Base-by-base conservation (phyloP, 1,140 invertebrate species). In the Planococcus citri region DNA sequence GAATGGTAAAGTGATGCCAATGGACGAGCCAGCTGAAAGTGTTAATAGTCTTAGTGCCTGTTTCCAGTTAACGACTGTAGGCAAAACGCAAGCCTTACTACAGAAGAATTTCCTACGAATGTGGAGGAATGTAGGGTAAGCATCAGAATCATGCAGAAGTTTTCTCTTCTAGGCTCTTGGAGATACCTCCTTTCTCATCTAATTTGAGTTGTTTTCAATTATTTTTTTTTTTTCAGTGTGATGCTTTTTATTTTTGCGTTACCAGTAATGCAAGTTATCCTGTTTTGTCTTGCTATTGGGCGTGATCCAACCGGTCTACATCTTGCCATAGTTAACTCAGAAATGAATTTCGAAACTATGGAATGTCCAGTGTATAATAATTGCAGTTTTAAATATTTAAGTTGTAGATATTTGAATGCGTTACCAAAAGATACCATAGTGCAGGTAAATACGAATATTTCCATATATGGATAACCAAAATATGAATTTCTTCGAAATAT, bases 241-340 rank as follows among this genome's bases (percentile, higher is more conserved):
- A 87, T 95, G 83, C 77, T 90, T 27, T 97, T 97, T 78, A 91
- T 97, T 74, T 89, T 97, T 71, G 88, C 91, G 27, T 80, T 98
- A 64, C 95, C 95, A 0, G 86, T 94, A 0, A 86, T 92, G 69
- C 93, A 98, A 83, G 94, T 96, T 71, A 84, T 95, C 27, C 81
- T 98, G 6, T 98, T 97, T 81, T 97, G 95, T 79, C 77, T 95
- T 64, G 92, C 94, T 24, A 95, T 98, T 72, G 95, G 95, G 17
- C 87, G 90, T 72, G 90, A 95, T 76, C 94, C 95, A 0, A 83
- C 85, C 41, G 87, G 88, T 21, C 81, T 97, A 1, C 86, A 85
- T 71, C 78, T 98, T 68, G 93, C 88, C 0, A 84, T 96, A 61
- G 88, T 95, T 37, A 95, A 95, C 80, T 80, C 90, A 71, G 92